A percentile compares a stretch with the other conserved stretches of the same genome.
phyloP scores from a whole-genome alignment of 2,113 vertebrate genomes.

The Crotalus helleri region DNA sequence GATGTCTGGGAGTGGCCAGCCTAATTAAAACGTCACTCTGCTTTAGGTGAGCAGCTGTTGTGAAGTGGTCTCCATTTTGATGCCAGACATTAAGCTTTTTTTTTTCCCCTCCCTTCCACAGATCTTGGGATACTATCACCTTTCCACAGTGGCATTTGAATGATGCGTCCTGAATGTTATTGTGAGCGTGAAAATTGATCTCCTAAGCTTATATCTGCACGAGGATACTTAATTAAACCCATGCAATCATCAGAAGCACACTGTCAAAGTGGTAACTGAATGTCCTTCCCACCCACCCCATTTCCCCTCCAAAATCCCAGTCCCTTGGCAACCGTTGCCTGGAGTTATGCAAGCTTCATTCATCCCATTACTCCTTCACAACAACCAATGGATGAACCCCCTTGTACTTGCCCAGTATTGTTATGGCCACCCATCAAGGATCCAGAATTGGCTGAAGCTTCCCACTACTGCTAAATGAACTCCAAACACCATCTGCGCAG shows the following conservation, averaged over 20 bases:
- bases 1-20: no score
- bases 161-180: neutral
- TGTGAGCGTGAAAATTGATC: neutral
- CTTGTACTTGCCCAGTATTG: neutral
- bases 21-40: no score
- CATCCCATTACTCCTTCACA: neutral
- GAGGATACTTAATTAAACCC: neutral
- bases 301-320: neutral
- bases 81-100: slow-evolving; percentile 53
- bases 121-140: neutral
- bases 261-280: neutral
- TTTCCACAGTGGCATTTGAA: neutral
- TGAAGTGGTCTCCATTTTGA: neutral
- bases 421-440: neutral
- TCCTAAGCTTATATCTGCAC: neutral
- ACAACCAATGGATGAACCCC: neutral
- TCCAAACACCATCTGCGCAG: neutral
- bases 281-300: neutral
- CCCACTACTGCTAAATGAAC: neutral
- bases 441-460: neutral
- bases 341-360: neutral
- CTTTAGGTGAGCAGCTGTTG: neutral
- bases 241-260: neutral
- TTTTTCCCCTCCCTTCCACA: slow-evolving; percentile 44
- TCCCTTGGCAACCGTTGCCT: neutral